Base-by-base conservation (phyloP, 2,888 invertebrate species). In the Mesopsocus fuscifrons region DNA sequence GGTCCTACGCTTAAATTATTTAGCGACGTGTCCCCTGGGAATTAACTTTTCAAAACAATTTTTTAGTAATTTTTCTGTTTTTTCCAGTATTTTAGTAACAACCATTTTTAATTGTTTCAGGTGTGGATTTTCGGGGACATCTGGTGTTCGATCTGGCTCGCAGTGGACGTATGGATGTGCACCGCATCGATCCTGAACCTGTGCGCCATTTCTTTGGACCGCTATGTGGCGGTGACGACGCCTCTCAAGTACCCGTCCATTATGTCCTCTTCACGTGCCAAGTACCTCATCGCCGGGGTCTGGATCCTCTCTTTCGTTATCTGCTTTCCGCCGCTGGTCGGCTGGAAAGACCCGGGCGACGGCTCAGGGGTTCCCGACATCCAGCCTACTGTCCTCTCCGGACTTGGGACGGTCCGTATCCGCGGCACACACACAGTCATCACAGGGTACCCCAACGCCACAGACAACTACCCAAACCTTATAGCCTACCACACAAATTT, bases 131-230 rank as follows among this genome's bases (percentile, higher is more conserved):
- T 94, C 59, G 94, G 95, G 41, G 81, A 83, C 60, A 70, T 88
- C 34, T 92, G 94, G 89, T 97, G 95, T 65, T 82, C 85, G 47
- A 76, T 91, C 50, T 97, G 95, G 95, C 68, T 97, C 49, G 94
- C 95, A 0, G 77, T 94, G 45, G 97, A 97, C 63, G 95, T 97
- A 9, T 92, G 94, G 89, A 84, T 95, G 83, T 95, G 94, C 65
- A 97, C 97, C 0, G 91, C 95, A 0, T 92, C 91, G 53, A 95
- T 95, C 55, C 69, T 95, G 52, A 95, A 95, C 63, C 72, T 95
- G 44, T 92, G 92, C 59, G 94, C 89, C 53, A 95, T 95, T 58
- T 89, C 89, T 13, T 66, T 95, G 57, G 85, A 87, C 66, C 72
- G 95, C 62, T 97, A 95, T 66, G 82, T 97, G 53, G 97, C 97